phyloP scores from a whole-genome alignment of 2,888 invertebrate species.

The Neoscelio sp. region DNA sequence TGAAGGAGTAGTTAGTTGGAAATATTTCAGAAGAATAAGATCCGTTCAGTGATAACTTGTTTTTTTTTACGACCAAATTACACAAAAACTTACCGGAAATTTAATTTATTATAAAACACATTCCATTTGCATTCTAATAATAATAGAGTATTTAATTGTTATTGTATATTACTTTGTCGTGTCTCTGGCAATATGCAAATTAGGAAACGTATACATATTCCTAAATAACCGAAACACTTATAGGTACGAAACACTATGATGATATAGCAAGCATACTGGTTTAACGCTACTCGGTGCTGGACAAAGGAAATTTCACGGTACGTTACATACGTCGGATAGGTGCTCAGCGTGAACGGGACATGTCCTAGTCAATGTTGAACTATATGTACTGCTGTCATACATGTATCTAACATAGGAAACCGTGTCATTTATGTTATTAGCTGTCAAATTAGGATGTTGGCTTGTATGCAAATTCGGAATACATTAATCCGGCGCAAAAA shows the following conservation, averaged over 20 bases:
- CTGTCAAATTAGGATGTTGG: constrained; percentile 52
- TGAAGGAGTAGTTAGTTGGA: background rate
- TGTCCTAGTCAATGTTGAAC: constrained; percentile 64
- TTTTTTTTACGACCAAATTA: background rate
- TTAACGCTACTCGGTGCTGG: constrained; percentile 64
- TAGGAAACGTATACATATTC: constrained; percentile 27
- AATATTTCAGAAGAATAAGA: background rate
- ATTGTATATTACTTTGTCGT: constrained; percentile 15
- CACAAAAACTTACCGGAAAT: constrained; percentile 1
- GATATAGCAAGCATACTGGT: constrained; percentile 66
- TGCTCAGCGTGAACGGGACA: constrained; percentile 67
- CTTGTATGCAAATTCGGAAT: constrained; percentile 26
- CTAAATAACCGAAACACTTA: constrained; percentile 64
- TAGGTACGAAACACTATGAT: constrained; percentile 50
- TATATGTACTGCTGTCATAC: constrained; percentile 60
- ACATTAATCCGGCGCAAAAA: constrained; percentile 20
- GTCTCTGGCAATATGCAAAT: constrained; percentile 45
- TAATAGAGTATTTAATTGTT: constrained; percentile 9
- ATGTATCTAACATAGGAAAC: constrained; percentile 51
- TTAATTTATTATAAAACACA: background rate
- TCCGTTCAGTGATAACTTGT: too few species aligned
- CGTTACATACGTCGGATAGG: constrained; percentile 68
- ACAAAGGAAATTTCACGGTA: constrained; percentile 72
- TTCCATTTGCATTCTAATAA: too few species aligned
- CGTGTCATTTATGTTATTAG: constrained; percentile 66